Evolutionary conservation across 2,888 invertebrate species (phyloP).

Genomic region (Agriopis aurantiaria): DNA sequence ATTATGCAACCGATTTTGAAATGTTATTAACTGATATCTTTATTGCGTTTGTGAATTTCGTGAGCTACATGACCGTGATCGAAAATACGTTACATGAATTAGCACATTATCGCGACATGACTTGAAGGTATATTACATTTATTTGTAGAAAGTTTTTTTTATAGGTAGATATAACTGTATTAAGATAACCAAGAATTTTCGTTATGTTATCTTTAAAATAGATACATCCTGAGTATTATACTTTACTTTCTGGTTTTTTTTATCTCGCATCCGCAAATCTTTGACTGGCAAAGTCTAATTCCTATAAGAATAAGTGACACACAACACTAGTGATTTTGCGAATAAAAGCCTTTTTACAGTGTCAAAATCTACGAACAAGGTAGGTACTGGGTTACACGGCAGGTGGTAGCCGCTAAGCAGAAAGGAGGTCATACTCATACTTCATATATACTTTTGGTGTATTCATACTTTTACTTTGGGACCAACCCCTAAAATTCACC

Average conservation of each 20-base stretch:
- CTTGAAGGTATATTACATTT: neutral
- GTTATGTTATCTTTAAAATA: neutral
- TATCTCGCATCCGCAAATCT: no score
- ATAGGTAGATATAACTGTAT: neutral
- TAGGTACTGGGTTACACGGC: no score
- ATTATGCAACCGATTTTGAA: no score
- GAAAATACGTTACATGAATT: neutral
- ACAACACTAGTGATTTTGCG: neutral
- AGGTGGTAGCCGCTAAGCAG: no score
- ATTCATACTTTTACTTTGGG: no score
- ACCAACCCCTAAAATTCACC: no score
- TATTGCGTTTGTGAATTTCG: neutral
- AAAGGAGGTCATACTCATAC: no score
- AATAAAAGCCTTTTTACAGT: neutral
- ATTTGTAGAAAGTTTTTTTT: neutral
- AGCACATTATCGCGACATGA: neutral
- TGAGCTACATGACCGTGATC: neutral
- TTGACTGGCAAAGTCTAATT: no score
- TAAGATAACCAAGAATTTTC: neutral
- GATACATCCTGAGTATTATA: neutral
- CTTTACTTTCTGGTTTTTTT: neutral
- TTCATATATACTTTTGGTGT: no score
- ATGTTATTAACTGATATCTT: neutral
- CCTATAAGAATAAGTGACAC: no score
- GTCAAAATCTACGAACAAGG: no score